Base-by-base conservation (phyloP, 2,113 vertebrate genomes). In the Catharus minimus region DNA sequence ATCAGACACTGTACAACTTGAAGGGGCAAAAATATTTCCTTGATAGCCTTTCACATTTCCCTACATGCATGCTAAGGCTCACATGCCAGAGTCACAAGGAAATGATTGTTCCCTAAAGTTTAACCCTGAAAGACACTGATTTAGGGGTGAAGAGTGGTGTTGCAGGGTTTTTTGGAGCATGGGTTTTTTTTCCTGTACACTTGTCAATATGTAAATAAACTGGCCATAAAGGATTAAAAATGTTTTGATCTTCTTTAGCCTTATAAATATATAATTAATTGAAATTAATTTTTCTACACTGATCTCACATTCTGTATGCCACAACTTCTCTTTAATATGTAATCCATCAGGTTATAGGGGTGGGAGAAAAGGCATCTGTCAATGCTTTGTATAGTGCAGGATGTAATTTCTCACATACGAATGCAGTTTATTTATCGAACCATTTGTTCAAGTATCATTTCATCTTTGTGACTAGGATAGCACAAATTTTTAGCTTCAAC, bases 111-210 rank as follows among this genome's bases (percentile, higher is more conserved):
- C 22, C 15, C 20, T 41, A 44, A 73, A 79, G 11, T 21, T 24
- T 71, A 86, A 77, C 7, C 7, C n/a, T 10, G 2, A 61, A 75
- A 28, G 32, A 57, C 7, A 56, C 5, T 72, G 21, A 44, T 56
- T 64, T 24, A 72, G 18, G 19, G 30, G 5, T 26, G 12, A 69
- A 69, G 6, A 47, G 23, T 4, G 6, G 15, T 38, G 14, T 2
- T 49, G 15, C 0, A 1, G 21, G 4, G 0, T 19, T 65, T 74
- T 50, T 44, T 49, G 19, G 9, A 44, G 17, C 9, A 3, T 30
- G 10, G 9, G 6, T 3, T 16, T 44, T 50, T 55, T 28, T 15
- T 2, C 20, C n/a, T 36, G 18, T 53, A 30, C 11, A 74, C 32
- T 5, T 73, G 4, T 26, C 10, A 5, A 67, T 24, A 79, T 0